Evolutionary conservation across 2,113 vertebrate species (phyloP).

Genomic region (Eleginops maclovinus): DNA sequence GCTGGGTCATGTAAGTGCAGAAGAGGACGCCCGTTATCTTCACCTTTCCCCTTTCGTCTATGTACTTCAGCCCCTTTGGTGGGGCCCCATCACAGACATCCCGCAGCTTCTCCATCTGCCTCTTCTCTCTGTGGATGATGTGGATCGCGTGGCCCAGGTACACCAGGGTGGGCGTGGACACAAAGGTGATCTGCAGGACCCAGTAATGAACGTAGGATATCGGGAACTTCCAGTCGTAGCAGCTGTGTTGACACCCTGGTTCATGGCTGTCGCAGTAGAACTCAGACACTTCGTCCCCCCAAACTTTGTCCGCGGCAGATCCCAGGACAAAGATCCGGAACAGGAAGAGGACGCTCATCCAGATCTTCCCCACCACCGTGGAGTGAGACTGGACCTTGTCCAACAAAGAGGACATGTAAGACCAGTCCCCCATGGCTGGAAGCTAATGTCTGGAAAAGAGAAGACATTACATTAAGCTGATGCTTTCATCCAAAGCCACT

Average conservation of each 20-base stretch:
- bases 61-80: constrained; percentile 76
- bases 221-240: constrained; percentile 82
- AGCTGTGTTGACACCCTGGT: constrained; percentile 74
- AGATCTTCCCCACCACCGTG: constrained; percentile 82
- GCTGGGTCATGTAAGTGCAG: constrained; percentile 90
- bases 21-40: constrained; percentile 89
- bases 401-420: constrained; percentile 75
- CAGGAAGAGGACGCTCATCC: constrained; percentile 83
- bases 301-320: constrained; percentile 75
- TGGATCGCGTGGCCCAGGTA: constrained; percentile 81
- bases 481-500: too few species aligned
- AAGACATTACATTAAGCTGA: not conserved
- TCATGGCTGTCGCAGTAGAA: constrained; percentile 75
- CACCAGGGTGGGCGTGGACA: constrained; percentile 78
- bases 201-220: constrained; percentile 82
- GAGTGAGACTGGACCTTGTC: constrained; percentile 83
- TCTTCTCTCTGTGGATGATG: constrained; percentile 77
- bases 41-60: constrained; percentile 87
- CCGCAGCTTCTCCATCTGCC: constrained; percentile 75
- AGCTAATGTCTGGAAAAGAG: not conserved
- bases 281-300: constrained; percentile 78
- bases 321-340: constrained; percentile 82
- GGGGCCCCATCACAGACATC: not conserved
- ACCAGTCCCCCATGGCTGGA: constrained; percentile 81
- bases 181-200: constrained; percentile 82